A percentile compares a stretch with the other conserved stretches of the same genome.
Evolutionary conservation across 2,888 invertebrate species (phyloP).

Genomic region (Drosophila kambysellisi): DNA sequence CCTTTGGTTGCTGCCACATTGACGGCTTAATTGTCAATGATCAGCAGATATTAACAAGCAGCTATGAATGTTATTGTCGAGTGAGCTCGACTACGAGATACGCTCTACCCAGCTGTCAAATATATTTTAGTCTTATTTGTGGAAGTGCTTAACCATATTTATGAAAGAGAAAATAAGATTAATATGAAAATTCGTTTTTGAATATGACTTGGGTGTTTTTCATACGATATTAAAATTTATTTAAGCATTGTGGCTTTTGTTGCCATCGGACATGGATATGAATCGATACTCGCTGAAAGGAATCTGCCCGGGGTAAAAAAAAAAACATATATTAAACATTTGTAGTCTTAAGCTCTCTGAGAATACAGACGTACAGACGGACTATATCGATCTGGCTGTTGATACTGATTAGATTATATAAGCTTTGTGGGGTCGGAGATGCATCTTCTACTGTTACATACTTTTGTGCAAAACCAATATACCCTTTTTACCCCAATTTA

Average conservation of each 20-base stretch:
- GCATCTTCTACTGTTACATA: background rate
- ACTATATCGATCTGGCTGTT: background rate
- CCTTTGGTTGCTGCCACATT: background rate
- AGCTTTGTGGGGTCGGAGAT: background rate
- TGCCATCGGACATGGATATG: background rate
- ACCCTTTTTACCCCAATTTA: background rate
- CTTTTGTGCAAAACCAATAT: background rate
- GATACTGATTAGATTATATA: background rate
- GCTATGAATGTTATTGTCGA: background rate
- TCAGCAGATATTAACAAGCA: slow-evolving; percentile 57
- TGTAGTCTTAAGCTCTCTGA: background rate
- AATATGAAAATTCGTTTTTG: background rate
- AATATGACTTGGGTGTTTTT: background rate
- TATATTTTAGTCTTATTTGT: background rate
- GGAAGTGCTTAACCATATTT: background rate
- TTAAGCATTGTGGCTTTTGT: background rate
- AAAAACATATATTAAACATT: background rate
- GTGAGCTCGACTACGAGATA: background rate
- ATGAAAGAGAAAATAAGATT: background rate
- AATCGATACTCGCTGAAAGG: background rate
- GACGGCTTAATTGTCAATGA: slow-evolving; percentile 25
- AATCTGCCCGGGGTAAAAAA: no score
- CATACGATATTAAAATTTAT: background rate
- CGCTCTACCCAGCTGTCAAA: background rate
- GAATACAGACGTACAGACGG: background rate